Evolutionary conservation across 92 coral and sea anemone genomes (phyloP), one percentile per base, ranked within the genome.

Genomic region (Palythoa heliodiscus): DNA sequence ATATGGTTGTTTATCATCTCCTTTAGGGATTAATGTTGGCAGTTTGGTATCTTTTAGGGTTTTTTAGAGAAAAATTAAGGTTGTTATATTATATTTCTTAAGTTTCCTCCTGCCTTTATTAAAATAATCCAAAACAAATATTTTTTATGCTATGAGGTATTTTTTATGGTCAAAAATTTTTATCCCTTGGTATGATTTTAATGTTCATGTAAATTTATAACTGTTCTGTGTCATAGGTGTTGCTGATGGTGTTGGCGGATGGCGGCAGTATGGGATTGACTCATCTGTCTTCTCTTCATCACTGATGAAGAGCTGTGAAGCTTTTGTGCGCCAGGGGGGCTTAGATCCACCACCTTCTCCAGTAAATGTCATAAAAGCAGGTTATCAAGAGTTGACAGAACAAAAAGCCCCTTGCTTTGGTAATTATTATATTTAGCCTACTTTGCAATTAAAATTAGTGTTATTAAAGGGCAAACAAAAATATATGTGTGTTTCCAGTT

Each of bases 181-280:
- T 29, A 29, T 29, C 35, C 35, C 35, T 29, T 29, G 35, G 35
- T 43, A 43, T 43, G 50, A 43, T 43, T 43, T 8, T 43, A 0
- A 0, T 43, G 50, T 43, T 43, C 7, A 43, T 5, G 50, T 43
- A 43, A 43, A 43, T 43, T 43, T 43, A 43, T 43, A 43, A 55
- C 24, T 89, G 57, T 15, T 72, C 19, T 48, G 35, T 20, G 61
- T 43, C 22, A 43, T 9, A 95, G 98, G 98, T 53, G 98, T 95
- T 63, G 98, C 98, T 67, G 98, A 95, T 92, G 98, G 98, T 55
- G 98, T 95, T 40, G 98, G 98, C 61, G 98, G 98, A 11, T 95
- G 98, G 98, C 88, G 96, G n/a, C 91, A 93, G 50, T 95, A 95
- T 88, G 98, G 98, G 15, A 95, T 95, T 75, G 98, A 95, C 79